phyloP scores from a whole-genome alignment of 2,797 vertebrate species.

The Clarias pachynema region DNA sequence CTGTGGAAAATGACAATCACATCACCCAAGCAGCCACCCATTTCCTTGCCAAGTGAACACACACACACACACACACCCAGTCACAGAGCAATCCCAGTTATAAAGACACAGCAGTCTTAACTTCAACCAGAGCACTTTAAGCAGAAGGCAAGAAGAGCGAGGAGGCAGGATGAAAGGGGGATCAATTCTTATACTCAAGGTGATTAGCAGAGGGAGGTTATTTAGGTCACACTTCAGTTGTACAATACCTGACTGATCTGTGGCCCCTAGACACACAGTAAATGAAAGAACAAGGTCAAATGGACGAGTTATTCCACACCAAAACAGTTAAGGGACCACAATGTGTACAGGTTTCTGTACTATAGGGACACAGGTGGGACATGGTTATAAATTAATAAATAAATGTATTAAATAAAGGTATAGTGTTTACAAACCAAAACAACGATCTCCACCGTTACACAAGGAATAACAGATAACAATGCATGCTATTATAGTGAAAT shows the following conservation, averaged over 20 bases:
- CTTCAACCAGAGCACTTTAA: constrained; percentile 69
- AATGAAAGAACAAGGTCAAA: constrained; percentile 81
- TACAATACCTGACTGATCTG: constrained; percentile 89
- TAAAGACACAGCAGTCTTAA: constrained; percentile 65
- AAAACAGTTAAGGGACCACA: constrained; percentile 59
- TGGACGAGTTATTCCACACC: constrained; percentile 60
- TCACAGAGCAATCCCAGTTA: constrained; percentile 65
- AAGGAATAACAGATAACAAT: background rate
- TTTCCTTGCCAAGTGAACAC: constrained; percentile 26
- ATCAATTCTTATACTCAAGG: constrained; percentile 43
- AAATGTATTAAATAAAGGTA: background rate
- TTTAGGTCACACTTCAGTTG: constrained; percentile 70
- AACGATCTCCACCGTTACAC: background rate
- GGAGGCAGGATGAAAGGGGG: constrained; percentile 52
- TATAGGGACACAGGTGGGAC: constrained; percentile 52
- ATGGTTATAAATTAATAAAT: background rate
- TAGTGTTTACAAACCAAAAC: background rate
- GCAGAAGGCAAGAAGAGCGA: constrained; percentile 64
- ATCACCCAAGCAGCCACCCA: constrained; percentile 20
- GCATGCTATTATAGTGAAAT: background rate
- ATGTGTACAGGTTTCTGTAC: constrained; percentile 1
- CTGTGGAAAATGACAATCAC: constrained; percentile 6
- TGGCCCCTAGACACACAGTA: constrained; percentile 86
- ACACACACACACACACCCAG: constrained; percentile 49
- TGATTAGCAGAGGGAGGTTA: constrained; percentile 56